A percentile compares a stretch with the other conserved stretches of the same genome.
Conservation (phyloP, 2,797 vertebrate genomes). For the Acanthiza pusilla region DNA sequence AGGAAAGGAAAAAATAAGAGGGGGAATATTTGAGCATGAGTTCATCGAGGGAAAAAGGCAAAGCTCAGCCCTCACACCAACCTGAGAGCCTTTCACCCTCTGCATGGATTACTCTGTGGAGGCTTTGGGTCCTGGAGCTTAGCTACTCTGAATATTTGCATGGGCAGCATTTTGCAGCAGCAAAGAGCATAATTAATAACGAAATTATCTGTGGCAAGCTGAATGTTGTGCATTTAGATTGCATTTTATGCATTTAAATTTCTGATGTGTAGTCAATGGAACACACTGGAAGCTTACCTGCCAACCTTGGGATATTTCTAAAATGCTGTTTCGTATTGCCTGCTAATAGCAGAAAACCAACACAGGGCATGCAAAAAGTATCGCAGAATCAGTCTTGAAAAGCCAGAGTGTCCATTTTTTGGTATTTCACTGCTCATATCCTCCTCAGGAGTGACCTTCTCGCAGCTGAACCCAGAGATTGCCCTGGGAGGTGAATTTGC, state of each 20-base stretch:
- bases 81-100: not conserved
- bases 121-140: not conserved
- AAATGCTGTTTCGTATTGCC: not conserved
- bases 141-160: not conserved
- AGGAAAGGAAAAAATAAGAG: too few species aligned
- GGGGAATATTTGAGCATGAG: too few species aligned
- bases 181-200: not conserved
- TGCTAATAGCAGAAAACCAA: not conserved
- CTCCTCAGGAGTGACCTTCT: not conserved
- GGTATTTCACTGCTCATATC: not conserved
- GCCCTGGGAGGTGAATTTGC: not conserved
- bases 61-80: not conserved
- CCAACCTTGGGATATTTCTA: not conserved
- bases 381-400: not conserved
- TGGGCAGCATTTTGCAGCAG: not conserved
- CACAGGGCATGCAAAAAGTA: not conserved
- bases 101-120: not conserved
- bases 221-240: not conserved
- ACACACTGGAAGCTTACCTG: not conserved
- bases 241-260: not conserved
- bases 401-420: not conserved
- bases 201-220: not conserved
- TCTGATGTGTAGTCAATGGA: not conserved
- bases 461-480: not conserved
- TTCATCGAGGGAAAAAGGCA: not conserved